Evolutionary conservation across 2,797 vertebrate genomes (phyloP), one percentile per base, ranked within the genome.

Genomic region (Lagocephalus sceleratus): DNA sequence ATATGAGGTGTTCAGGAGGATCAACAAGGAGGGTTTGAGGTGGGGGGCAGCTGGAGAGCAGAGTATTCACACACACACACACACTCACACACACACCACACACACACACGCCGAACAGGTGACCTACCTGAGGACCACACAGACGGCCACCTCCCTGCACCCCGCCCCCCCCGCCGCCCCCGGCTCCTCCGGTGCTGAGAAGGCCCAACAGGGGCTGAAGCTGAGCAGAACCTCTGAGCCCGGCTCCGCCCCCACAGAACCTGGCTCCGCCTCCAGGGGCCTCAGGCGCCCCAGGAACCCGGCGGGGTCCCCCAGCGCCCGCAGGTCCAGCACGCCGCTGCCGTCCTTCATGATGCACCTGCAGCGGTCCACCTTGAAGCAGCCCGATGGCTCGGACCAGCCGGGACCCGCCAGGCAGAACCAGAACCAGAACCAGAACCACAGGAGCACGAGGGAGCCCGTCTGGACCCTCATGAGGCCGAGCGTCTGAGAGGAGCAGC

Each of bases 261-360:
- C n/a, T n/a, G n/a, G n/a, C 5, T 63, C 66, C 6, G 57, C 60
- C 1, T 42, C 16, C 64, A 89, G 22, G 0, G 72, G 73, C 29
- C 51, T 73, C 49, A 68, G 17, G 14, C 47, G 70, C 7, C 73
- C 73, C 57, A 91, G 62, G 68, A 89, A 89, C 5, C 87, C 90
- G 0, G 84, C 77, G 0, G 66, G 48, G 2, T 85, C 82, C 5
- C 83, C 89, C 71, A 91, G 51, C 0, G 84, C 71, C 0, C 73
- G 79, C 78, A 92, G 71, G 69, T 84, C 85, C 7, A 91, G 87
- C 53, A 89, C 79, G 1, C 90, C 90, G 0, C 85, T 87, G 10
- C 92, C 90, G 0, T 91, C 90, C 73, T 86, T 82, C 91, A 92
- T 84, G 73, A 92, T 85, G 50, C 90, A 92, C 47, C 89, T 88